Conservation (phyloP, 2,888 invertebrate species). For the Ryuthela nishihirai region DNA sequence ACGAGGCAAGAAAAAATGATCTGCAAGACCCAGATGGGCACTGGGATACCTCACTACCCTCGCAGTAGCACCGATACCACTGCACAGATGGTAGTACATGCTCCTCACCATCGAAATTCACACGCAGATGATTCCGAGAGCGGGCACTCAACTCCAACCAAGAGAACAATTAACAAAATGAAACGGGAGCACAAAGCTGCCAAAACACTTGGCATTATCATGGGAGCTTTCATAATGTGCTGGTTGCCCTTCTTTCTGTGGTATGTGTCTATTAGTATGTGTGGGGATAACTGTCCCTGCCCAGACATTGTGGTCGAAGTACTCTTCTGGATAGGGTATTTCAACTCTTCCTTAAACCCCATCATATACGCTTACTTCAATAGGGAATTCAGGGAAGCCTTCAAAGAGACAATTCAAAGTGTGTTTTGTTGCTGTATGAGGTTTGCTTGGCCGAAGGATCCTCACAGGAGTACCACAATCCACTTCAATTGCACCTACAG, state of each 20-base stretch:
- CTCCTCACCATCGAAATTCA: conserved; percentile 48
- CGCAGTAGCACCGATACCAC: conserved; percentile 35
- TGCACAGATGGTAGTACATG: conserved; percentile 32
- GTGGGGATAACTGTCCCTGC: conserved; percentile 55
- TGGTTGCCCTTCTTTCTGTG: conserved; percentile 96
- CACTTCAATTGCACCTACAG: conserved; percentile 42
- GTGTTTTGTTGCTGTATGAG: conserved; percentile 78
- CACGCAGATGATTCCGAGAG: conserved; percentile 58
- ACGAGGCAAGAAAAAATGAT: conserved; percentile 85
- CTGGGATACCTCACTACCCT: conserved; percentile 38
- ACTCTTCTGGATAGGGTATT: conserved; percentile 98
- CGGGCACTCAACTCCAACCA: conserved; percentile 69
- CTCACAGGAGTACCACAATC: conserved; percentile 48
- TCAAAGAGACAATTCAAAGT: conserved; percentile 79
- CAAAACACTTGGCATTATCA: conserved; percentile 91
- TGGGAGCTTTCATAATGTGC: conserved; percentile 94
- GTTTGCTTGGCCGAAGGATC: neutral
- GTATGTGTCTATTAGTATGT: conserved; percentile 62
- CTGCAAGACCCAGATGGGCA: conserved; percentile 58
- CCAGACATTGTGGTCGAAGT: conserved; percentile 83
- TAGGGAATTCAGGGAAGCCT: conserved; percentile 95
- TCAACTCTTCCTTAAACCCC: conserved; percentile 95
- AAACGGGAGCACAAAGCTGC: conserved; percentile 58
- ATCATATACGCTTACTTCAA: conserved; percentile 94
- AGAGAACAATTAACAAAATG: conserved; percentile 83